phyloP scores from a whole-genome alignment of 1,140 invertebrate genomes.

The Pachyrhynchus sulphureomaculatus region DNA sequence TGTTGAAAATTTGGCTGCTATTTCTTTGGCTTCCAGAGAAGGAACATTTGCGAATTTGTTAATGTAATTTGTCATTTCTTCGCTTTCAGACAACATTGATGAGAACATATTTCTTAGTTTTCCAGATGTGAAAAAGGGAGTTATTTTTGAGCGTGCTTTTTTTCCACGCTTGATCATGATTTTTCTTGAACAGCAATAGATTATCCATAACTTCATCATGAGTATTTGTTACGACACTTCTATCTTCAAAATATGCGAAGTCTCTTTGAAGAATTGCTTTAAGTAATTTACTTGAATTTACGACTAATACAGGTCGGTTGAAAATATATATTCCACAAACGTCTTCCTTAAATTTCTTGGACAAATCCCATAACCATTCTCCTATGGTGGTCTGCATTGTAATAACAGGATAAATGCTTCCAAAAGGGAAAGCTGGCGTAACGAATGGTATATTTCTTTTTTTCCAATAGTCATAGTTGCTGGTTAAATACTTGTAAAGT shows the following conservation, averaged over 20 bases:
- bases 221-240: constrained; percentile 51
- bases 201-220: constrained; percentile 52
- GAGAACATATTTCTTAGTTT: constrained; percentile 53
- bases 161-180: constrained; percentile 50
- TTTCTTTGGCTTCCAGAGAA: constrained; percentile 41
- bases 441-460: constrained; percentile 40
- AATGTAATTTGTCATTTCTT: constrained; percentile 36
- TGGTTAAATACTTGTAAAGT: constrained; percentile 31
- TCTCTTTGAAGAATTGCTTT: constrained; percentile 55
- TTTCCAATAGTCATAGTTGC: constrained; percentile 45
- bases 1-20: no score
- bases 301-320: constrained; percentile 43
- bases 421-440: constrained; percentile 47
- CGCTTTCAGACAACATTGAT: constrained; percentile 39
- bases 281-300: constrained; percentile 53
- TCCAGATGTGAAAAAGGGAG: constrained; percentile 49
- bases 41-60: constrained; percentile 29
- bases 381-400: constrained; percentile 20
- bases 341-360: constrained; percentile 42
- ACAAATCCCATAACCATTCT: constrained; percentile 30
- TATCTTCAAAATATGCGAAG: constrained; percentile 56
- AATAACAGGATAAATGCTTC: constrained; percentile 38
- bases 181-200: constrained; percentile 44
- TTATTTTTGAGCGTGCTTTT: constrained; percentile 47
- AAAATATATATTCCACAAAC: constrained; percentile 51